Evolutionary conservation across 2,888 invertebrate genomes (phyloP).

Genomic region (Serripes groenlandicus): DNA sequence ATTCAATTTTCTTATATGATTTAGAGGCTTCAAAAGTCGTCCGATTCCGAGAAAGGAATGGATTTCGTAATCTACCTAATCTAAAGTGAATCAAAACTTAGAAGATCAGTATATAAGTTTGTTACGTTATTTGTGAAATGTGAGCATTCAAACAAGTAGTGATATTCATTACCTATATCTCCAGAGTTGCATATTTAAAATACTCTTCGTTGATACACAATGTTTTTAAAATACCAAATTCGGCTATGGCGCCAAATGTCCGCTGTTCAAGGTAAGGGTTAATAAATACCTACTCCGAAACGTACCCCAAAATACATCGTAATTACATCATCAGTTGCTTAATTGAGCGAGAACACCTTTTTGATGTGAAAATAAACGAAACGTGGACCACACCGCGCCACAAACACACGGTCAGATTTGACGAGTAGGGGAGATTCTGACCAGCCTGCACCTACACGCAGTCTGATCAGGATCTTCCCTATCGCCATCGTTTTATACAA

Average conservation of each 20-base stretch:
- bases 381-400: background rate
- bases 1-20: too few relatives aligned
- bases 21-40: too few relatives aligned
- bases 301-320: background rate
- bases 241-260: background rate
- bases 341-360: constrained; percentile 18
- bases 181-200: too few relatives aligned
- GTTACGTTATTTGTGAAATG: too few relatives aligned
- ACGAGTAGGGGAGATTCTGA: background rate
- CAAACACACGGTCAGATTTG: background rate
- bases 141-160: too few relatives aligned
- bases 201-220: too few relatives aligned
- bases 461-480: constrained; percentile 1
- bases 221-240: background rate
- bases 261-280: background rate
- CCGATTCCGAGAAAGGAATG: too few relatives aligned
- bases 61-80: too few relatives aligned
- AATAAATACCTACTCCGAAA: background rate
- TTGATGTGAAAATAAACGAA: constrained; percentile 20
- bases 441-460: background rate
- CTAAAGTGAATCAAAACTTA: too few relatives aligned
- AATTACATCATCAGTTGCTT: constrained; percentile 19
- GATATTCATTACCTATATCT: too few relatives aligned
- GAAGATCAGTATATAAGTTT: too few relatives aligned
- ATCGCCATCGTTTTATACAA: background rate